Evolutionary conservation across 2,797 vertebrate genomes (phyloP).

Genomic region (Darevskia nairensis): DNA sequence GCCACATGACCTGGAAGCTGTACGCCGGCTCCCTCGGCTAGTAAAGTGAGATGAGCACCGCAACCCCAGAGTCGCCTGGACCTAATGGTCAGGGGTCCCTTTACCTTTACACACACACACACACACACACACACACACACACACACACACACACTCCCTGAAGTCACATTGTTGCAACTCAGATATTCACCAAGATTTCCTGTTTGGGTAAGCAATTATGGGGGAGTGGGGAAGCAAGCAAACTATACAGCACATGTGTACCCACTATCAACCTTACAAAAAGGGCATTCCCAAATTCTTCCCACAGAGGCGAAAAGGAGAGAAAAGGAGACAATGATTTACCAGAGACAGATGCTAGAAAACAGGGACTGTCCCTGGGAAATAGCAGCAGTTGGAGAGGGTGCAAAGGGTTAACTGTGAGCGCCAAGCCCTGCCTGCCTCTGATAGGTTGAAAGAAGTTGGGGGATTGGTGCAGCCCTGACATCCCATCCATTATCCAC

Average conservation of each 20-base stretch:
- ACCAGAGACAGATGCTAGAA: neutral
- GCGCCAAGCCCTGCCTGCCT: neutral
- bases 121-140: too few relatives aligned
- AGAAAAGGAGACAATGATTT: neutral
- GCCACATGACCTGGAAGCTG: too few relatives aligned
- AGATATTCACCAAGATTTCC: neutral
- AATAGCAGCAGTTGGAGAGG: neutral
- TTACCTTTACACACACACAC: too few relatives aligned
- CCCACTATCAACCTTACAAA: neutral
- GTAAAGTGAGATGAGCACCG: too few relatives aligned
- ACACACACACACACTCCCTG: too few relatives aligned
- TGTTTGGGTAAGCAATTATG: neutral
- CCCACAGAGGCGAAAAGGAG: neutral
- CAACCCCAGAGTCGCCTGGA: too few relatives aligned
- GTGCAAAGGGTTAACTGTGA: neutral
- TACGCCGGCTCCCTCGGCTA: too few relatives aligned
- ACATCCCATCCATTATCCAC: neutral
- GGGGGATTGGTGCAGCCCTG: neutral
- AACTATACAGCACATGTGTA: neutral
- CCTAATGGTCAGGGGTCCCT: too few relatives aligned
- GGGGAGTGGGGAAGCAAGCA: neutral
- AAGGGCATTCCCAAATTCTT: neutral
- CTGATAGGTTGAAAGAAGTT: neutral
- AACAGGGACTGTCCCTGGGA: neutral
- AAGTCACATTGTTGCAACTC: neutral